Percentiles rank a stretch among this genome's conserved stretches.
These are phyloP conservation scores for Leucopternis melanops DNA, from an alignment of 2,113 vertebrate genomes.

Conservation along the genomic window DNA sequence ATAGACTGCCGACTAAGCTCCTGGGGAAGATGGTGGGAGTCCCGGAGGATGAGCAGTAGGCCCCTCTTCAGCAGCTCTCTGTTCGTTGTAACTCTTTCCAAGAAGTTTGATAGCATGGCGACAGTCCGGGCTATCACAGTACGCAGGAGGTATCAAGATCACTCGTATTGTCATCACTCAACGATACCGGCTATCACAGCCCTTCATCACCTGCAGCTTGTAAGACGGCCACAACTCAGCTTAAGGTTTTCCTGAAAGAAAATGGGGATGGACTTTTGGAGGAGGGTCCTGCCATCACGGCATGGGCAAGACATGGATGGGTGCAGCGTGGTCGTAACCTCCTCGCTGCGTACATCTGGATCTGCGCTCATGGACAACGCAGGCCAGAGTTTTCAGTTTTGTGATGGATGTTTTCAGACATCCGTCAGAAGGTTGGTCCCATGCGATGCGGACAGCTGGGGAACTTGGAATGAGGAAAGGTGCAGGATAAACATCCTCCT, in stretches of 20 bases:
- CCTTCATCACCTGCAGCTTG: not conserved
- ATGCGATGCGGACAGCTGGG: not conserved
- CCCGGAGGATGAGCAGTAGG: not conserved
- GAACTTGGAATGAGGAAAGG: not conserved
- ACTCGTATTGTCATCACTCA: not conserved
- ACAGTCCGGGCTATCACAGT: not conserved
- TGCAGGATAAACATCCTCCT: not conserved
- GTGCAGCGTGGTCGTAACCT: not conserved
- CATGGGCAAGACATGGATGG: not conserved
- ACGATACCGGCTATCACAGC: fast-evolving
- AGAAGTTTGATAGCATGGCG: not conserved
- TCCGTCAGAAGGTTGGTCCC: not conserved
- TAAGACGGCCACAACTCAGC: not conserved
- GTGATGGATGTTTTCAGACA: not conserved
- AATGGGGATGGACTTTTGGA: not conserved
- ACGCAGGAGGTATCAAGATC: not conserved
- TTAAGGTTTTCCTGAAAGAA: not conserved
- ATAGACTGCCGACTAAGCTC: not conserved
- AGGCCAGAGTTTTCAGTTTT: not conserved
- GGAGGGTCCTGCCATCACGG: not conserved
- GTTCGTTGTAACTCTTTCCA: not conserved
- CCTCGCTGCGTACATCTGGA: not conserved
- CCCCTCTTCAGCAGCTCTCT: not conserved
- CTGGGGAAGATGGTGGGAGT: not conserved
- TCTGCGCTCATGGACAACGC: not conserved